Base-by-base conservation (phyloP, 1,140 invertebrate species). In the Dryas iulia region DNA sequence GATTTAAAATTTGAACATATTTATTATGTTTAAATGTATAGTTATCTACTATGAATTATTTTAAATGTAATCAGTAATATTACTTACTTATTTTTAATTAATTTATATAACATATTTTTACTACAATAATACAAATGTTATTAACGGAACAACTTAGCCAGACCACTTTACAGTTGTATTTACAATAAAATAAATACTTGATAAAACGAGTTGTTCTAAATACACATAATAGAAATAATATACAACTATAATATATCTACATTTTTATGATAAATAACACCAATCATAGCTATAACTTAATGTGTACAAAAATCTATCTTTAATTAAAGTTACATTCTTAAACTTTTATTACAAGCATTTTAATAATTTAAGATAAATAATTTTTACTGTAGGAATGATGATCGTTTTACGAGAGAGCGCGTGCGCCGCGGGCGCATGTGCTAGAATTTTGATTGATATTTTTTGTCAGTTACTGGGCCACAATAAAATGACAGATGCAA, bases 381-480 rank as follows among this genome's bases (percentile, higher is more conserved):
- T 54, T 54, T 54, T 54, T 23, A 53, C 56, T 64, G 26, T 63
- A 24, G 52, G 25, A 59, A 12, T 47, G 21, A 24, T 23, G 61
- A 25, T 31, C 28, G 59, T 12, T 53, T 63, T 77, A 84, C 83
- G 79, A 79, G 76, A 76, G 74, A 77, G 79, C 71, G 69, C 77
- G 73, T 78, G 59, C 73, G 89, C 87, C 85, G 74, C 83, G 76
- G 86, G 88, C 89, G 76, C 81, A 85, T 91, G 89, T 86, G 83
- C 89, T 88, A 91, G 87, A 91, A 90, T 89, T 89, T 90, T 91
- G 89, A 91, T 91, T 91, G 88, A 90, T 91, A 91, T 91, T 91
- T 91, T 91, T 91, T 91, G 86, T 90, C 78, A 84, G 82, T 77
- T 80, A 84, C 82, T 88, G 83, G 83, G 82, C 79, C 85, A 90